These are phyloP conservation scores for Genyomyrus donnyi DNA, from an alignment of 2,113 vertebrate genomes.

Conservation along the genomic window DNA sequence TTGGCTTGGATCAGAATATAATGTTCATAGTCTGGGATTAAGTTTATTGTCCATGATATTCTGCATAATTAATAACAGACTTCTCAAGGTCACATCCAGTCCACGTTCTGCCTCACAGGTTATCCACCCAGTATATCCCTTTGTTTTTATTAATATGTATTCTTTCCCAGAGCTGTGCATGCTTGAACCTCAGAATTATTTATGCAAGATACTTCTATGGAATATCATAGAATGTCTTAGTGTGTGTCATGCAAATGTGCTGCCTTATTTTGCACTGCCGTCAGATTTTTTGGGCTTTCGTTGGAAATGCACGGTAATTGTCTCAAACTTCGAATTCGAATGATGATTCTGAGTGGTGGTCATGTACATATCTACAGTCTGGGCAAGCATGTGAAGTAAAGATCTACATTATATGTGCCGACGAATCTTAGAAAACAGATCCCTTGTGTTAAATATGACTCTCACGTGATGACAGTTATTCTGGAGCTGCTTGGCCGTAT, in stretches of 20 bases:
- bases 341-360: neutral
- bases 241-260: neutral
- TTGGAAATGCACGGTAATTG: neutral
- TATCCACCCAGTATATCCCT: neutral
- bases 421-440: neutral
- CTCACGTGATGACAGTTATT: neutral
- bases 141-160: neutral
- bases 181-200: neutral
- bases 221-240: neutral
- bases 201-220: neutral
- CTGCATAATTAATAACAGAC: neutral
- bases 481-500: neutral
- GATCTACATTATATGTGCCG: neutral
- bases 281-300: neutral
- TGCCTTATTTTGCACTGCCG: neutral
- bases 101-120: neutral
- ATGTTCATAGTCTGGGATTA: neutral
- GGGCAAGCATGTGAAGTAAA: neutral
- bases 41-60: neutral
- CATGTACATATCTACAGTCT: neutral
- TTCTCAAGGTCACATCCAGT: neutral
- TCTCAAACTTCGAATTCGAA: neutral
- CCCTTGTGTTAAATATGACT: neutral
- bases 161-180: neutral
- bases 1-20: neutral